Conservation (phyloP, 2,113 vertebrate genomes). For the Ceyx melanurus region DNA sequence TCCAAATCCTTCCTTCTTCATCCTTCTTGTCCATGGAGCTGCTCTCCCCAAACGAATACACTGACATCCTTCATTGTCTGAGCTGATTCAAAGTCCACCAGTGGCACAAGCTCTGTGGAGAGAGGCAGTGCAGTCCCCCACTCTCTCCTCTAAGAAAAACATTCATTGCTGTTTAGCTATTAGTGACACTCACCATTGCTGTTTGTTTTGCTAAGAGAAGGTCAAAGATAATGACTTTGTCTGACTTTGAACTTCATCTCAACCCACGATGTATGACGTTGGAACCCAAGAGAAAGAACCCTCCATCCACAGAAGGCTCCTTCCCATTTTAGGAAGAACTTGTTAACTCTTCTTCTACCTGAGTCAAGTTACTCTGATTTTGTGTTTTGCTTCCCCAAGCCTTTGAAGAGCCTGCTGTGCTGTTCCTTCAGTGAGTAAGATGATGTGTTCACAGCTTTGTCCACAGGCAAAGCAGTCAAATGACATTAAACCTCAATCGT, state of each 20-base stretch:
- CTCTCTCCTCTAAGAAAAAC: conserved; percentile 29
- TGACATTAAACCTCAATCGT: neutral
- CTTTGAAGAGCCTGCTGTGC: neutral
- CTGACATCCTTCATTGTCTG: neutral
- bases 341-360: neutral
- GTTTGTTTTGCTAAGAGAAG: conserved; percentile 41
- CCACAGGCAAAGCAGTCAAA: neutral
- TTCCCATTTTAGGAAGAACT: conserved; percentile 54
- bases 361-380: conserved; percentile 32
- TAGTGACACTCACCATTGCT: conserved; percentile 12
- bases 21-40: neutral
- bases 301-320: neutral
- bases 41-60: neutral
- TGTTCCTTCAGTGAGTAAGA: neutral
- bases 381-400: conserved; percentile 12
- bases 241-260: conserved; percentile 60
- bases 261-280: neutral
- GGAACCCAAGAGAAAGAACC: neutral
- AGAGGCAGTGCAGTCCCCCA: neutral
- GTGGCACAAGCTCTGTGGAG: neutral
- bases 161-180: conserved; percentile 5
- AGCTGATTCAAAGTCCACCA: neutral
- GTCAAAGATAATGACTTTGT: conserved; percentile 35
- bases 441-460: neutral
- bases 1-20: neutral